Evolutionary conservation across 2,113 vertebrate species (phyloP).

Genomic region (Elaphurus davidianus): DNA sequence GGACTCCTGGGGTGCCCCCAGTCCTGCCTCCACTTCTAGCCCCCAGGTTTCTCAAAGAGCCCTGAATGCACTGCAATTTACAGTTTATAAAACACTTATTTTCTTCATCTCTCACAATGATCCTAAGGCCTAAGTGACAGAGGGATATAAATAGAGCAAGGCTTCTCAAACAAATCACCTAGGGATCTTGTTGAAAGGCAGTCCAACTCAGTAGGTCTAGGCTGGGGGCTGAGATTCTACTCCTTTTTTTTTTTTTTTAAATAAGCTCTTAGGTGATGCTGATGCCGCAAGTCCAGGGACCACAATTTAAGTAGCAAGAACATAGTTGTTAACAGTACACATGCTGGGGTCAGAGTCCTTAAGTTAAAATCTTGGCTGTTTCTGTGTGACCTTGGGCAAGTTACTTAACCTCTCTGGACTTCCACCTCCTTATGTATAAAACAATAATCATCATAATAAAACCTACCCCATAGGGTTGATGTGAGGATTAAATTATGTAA

Average conservation of each 20-base stretch:
- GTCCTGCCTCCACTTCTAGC: not conserved
- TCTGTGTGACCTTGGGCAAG: not conserved
- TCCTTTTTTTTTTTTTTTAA: not conserved
- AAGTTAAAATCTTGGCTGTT: not conserved
- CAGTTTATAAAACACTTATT: not conserved
- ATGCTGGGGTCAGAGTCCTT: not conserved
- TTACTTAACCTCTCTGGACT: not conserved
- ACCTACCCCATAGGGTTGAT: not conserved
- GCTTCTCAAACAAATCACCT: not conserved
- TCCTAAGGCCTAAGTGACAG: not conserved
- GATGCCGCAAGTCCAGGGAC: not conserved
- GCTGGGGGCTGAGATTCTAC: not conserved
- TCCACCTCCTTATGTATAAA: not conserved
- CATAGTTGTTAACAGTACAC: not conserved
- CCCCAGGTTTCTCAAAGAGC: not conserved
- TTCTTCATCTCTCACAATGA: not conserved
- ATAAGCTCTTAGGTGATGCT: not conserved
- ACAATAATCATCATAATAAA: not conserved
- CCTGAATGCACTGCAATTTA: not conserved
- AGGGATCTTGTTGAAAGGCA: not conserved
- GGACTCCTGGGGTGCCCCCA: not conserved
- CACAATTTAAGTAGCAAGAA: not conserved
- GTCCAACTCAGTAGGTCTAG: not conserved
- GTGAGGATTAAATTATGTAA: not conserved
- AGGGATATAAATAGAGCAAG: not conserved